Conservation (phyloP, 2,113 vertebrate species). For the Lepisosteus osseus region DNA sequence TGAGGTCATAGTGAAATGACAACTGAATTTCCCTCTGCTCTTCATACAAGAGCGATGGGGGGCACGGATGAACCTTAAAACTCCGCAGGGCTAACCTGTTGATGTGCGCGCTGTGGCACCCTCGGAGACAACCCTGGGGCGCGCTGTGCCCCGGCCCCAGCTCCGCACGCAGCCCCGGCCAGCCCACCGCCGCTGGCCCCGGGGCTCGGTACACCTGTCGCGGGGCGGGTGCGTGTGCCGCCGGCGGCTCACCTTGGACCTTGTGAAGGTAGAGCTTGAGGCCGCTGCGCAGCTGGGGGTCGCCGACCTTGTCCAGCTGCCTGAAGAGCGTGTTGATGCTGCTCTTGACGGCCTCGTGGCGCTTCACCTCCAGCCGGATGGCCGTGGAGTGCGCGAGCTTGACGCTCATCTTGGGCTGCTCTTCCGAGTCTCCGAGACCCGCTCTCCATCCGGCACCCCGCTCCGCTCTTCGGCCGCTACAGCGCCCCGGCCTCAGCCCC, state of each 20-base stretch:
- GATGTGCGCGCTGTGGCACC: no score
- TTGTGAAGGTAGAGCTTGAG: conserved; percentile 63
- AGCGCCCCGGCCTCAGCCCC: not conserved
- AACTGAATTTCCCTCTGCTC: no score
- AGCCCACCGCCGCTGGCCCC: not conserved
- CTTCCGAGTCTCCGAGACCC: conserved; percentile 31
- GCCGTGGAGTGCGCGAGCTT: conserved; percentile 65
- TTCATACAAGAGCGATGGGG: no score
- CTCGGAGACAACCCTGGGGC: no score
- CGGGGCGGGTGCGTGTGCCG: no score
- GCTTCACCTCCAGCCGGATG: conserved; percentile 70
- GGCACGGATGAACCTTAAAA: no score
- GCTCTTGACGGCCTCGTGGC: conserved; percentile 61
- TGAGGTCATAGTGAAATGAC: no score
- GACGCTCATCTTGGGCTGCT: conserved; percentile 59
- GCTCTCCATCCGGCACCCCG: conserved; percentile 42
- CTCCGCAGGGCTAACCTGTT: no score
- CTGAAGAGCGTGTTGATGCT: conserved; percentile 59
- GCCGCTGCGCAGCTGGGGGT: conserved; percentile 60
- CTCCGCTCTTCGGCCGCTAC: conserved; percentile 34
- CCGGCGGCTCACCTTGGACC: conserved; percentile 64
- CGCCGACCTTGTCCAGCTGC: conserved; percentile 63
- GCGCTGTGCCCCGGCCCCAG: no score
- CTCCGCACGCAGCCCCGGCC: not conserved
- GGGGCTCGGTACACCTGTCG: no score